phyloP scores from a whole-genome alignment of 1,140 invertebrate species.

The Coptotermes formosanus region DNA sequence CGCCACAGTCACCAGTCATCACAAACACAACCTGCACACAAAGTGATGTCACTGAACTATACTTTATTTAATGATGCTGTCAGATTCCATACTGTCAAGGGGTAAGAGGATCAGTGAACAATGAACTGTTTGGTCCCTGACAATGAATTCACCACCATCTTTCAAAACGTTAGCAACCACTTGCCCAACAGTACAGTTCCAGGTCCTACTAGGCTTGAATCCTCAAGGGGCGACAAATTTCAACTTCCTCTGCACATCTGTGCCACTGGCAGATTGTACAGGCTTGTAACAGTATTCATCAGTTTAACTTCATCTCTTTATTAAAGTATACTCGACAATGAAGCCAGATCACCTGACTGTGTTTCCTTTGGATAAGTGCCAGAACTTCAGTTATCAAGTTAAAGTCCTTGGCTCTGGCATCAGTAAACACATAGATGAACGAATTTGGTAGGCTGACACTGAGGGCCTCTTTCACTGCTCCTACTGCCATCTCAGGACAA shows the following conservation, averaged over 20 bases:
- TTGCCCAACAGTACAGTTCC: too few species aligned
- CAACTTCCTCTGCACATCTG: too few species aligned
- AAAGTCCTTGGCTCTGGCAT: slow-evolving; percentile 69
- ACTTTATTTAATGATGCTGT: background rate
- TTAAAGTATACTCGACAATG: background rate
- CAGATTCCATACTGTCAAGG: too few species aligned
- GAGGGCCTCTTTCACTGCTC: slow-evolving; percentile 63
- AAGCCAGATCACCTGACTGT: slow-evolving; percentile 60
- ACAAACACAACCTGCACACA: slow-evolving; percentile 68
- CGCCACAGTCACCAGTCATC: slow-evolving; percentile 70
- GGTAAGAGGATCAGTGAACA: too few species aligned
- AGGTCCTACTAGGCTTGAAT: too few species aligned
- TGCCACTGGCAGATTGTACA: too few species aligned
- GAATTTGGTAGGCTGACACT: slow-evolving; percentile 63
- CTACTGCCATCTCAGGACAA: slow-evolving; percentile 70
- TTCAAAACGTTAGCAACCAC: too few species aligned
- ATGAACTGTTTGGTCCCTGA: too few species aligned
- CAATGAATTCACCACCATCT: too few species aligned
- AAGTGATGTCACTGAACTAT: background rate
- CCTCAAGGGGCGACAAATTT: too few species aligned
- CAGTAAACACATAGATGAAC: slow-evolving; percentile 75
- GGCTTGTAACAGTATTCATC: too few species aligned
- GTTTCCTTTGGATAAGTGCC: slow-evolving; percentile 65
- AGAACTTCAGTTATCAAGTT: slow-evolving; percentile 61
- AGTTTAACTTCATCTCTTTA: too few species aligned